Evolutionary conservation across 1,140 invertebrate genomes (phyloP).

Genomic region (Contarinia nasturtii): DNA sequence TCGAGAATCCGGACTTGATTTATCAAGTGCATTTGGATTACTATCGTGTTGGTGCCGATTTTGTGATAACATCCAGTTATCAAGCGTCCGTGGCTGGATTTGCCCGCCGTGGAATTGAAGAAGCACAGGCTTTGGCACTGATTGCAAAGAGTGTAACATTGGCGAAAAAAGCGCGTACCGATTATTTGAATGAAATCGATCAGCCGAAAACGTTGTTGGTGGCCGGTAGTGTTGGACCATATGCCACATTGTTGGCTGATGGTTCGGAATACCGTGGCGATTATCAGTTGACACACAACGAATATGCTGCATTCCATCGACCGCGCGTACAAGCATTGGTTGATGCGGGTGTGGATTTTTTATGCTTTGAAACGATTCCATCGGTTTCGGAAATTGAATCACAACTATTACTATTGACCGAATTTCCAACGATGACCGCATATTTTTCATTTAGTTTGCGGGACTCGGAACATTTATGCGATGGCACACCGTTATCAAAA

Average conservation of each 20-base stretch:
- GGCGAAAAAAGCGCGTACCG: slow-evolving; percentile 24
- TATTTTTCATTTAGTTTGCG: too few relatives aligned
- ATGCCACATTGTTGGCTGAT: slow-evolving; percentile 70
- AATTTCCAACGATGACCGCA: too few relatives aligned
- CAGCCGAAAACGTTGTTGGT: slow-evolving; percentile 29
- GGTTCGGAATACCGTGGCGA: slow-evolving; percentile 76
- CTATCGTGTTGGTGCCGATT: slow-evolving; percentile 59
- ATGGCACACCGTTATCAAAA: slow-evolving; percentile 10
- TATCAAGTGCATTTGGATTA: slow-evolving; percentile 59
- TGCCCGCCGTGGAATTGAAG: slow-evolving; percentile 37
- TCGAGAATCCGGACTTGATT: slow-evolving; percentile 41
- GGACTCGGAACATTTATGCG: slow-evolving; percentile 26
- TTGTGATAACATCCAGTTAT: slow-evolving; percentile 75
- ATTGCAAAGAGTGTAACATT: slow-evolving; percentile 49
- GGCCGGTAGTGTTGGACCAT: slow-evolving; percentile 75
- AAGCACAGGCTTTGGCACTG: slow-evolving; percentile 39
- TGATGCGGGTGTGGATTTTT: slow-evolving; percentile 54
- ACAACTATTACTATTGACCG: too few relatives aligned
- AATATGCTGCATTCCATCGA: slow-evolving; percentile 60
- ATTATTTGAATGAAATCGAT: slow-evolving; percentile 11
- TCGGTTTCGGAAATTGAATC: too few relatives aligned
- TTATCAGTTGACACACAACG: slow-evolving; percentile 45
- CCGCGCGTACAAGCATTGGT: slow-evolving; percentile 55
- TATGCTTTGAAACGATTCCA: slow-evolving; percentile 82
- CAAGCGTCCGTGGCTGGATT: slow-evolving; percentile 70